Conservation (phyloP, 23 tunicate genomes). For the Ascidia mentula region DNA sequence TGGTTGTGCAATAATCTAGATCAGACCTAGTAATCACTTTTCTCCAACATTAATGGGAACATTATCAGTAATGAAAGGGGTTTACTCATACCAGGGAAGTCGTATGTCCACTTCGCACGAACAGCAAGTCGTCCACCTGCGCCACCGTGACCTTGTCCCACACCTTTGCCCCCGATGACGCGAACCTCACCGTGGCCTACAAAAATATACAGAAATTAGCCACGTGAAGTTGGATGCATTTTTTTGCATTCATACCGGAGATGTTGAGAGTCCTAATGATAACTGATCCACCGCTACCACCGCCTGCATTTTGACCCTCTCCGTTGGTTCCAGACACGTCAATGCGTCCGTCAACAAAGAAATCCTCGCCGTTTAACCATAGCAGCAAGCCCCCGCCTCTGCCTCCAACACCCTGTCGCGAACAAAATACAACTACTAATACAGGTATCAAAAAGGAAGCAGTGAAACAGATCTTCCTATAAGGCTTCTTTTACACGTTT, state of each 20-base stretch:
- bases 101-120: constrained; percentile 13
- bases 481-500: too few relatives aligned
- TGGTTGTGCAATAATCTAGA: too few relatives aligned
- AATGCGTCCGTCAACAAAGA: constrained; percentile 21
- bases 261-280: constrained; percentile 22
- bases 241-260: not conserved
- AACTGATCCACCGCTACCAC: constrained; percentile 35
- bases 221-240: not conserved
- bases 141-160: constrained; percentile 20
- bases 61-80: not conserved
- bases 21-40: too few relatives aligned
- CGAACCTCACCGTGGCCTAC: constrained; percentile 31
- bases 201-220: not conserved
- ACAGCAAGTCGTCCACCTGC: constrained; percentile 34
- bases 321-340: constrained; percentile 27
- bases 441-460: too few relatives aligned
- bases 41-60: too few relatives aligned
- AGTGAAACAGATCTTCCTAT: too few relatives aligned
- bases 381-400: constrained; percentile 19
- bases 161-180: constrained; percentile 24
- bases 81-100: constrained; percentile 28
- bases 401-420: constrained; percentile 28
- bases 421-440: not conserved
- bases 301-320: constrained; percentile 21
- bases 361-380: constrained; percentile 19